phyloP scores from a whole-genome alignment of 2,797 vertebrate genomes.

The Lindbergichthys nudifrons region DNA sequence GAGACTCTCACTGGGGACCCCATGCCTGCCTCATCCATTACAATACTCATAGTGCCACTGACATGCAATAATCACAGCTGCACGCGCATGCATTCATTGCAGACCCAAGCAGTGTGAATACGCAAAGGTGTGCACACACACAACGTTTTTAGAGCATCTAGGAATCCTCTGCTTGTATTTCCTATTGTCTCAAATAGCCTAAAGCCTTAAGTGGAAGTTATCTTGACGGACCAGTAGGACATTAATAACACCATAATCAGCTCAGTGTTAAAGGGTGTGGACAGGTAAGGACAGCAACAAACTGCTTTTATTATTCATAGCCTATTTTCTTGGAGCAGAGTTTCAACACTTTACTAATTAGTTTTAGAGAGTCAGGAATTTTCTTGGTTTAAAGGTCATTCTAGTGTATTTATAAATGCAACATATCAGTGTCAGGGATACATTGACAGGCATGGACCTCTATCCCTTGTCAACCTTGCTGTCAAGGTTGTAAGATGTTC shows the following conservation, averaged over 20 bases:
- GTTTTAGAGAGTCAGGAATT: conserved; percentile 13
- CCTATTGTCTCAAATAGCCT: conserved; percentile 54
- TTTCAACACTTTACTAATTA: conserved; percentile 79
- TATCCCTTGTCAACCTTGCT: background rate
- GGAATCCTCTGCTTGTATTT: conserved; percentile 32
- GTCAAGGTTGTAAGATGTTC: no score
- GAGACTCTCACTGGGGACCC: conserved; percentile 72
- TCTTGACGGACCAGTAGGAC: conserved; percentile 39
- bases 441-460: background rate
- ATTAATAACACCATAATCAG: conserved; percentile 68
- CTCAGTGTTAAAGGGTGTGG: conserved; percentile 69
- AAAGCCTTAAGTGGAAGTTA: conserved; percentile 40
- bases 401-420: background rate
- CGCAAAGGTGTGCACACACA: conserved; percentile 21
- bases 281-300: conserved; percentile 62
- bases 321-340: conserved; percentile 31
- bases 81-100: conserved; percentile 21
- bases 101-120: conserved; percentile 16
- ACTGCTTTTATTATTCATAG: conserved; percentile 68
- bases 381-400: conserved; percentile 11
- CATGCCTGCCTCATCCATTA: conserved; percentile 79
- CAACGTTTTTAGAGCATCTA: conserved; percentile 16
- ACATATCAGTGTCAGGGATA: background rate
- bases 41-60: conserved; percentile 64
- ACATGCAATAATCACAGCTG: conserved; percentile 73